Base-by-base conservation (phyloP, 2,113 vertebrate species). In the Calyptomena viridis region DNA sequence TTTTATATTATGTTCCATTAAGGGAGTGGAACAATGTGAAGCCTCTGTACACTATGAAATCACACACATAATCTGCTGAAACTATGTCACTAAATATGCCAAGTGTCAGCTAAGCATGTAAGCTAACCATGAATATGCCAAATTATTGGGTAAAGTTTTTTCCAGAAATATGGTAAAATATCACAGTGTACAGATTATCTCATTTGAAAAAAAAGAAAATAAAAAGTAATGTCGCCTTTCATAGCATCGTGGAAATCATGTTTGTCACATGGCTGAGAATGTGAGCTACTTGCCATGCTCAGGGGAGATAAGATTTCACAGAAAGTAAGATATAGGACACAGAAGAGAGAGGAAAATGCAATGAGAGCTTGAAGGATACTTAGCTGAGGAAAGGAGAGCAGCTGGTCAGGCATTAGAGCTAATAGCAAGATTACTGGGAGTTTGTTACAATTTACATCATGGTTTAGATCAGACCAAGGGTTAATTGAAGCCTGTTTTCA, bases 401-500 rank as follows among this genome's bases (percentile, higher is more conserved):
- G 4, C 6, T 80, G 39, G 11, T 9, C 37, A 58, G 46, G 9
- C 8, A 46, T 35, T 24, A 31, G 23, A 52, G 12, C 5, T n/a
- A 71, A 69, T 3, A 52, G 21, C 4, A 60, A 76, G 17, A 58
- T 53, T 63, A 15, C 35, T 12, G 3, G 4, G 11, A 72, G 5
- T 40, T 90, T 55, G 50, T 62, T 83, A 64, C 12, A 82, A 63
- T 63, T 82, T 82, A 13, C 14, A n/a, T 10, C 10, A 28, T 8
- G 19, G 2, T 1, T 68, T 78, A 42, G 66, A 33, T 63, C n/a
- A 71, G 20, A 77, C 5, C 3, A 46, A 71, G 63, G 3, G 3
- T 27, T 9, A 4, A 40, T 4, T 5, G 30, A 67, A 14, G 18
- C 30, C 10, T 0, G 0, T 52, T 76, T 68, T 56, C 19, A 68